phyloP scores from a whole-genome alignment of 1,140 invertebrate species.

The Drosophila azteca region DNA sequence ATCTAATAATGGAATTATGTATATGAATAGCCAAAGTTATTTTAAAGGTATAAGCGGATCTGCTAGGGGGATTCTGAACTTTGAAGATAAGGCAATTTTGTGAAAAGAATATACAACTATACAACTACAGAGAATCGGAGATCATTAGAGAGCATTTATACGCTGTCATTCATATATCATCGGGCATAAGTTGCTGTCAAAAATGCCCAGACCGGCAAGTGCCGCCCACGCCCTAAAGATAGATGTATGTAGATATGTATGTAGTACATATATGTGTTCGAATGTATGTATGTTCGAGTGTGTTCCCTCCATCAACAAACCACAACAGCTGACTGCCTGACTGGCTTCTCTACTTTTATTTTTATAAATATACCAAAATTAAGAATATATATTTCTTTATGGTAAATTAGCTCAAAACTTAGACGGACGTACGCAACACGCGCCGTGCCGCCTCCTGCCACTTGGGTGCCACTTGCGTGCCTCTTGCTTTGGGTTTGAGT shows the following conservation, averaged over 20 bases:
- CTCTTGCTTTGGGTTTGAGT: too few species aligned
- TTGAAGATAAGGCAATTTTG: too few species aligned
- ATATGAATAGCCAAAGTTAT: too few species aligned
- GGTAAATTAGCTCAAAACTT: slow-evolving; percentile 53
- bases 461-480: too few species aligned
- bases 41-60: too few species aligned
- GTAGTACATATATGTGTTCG: slow-evolving; percentile 30
- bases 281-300: not conserved
- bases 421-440: not conserved
- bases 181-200: slow-evolving; percentile 35
- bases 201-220: slow-evolving; percentile 35
- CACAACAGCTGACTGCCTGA: slow-evolving; percentile 70
- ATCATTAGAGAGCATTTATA: slow-evolving; percentile 10
- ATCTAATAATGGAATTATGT: too few species aligned
- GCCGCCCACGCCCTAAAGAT: slow-evolving; percentile 49
- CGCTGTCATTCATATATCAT: slow-evolving; percentile 46
- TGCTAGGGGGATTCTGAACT: too few species aligned
- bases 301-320: slow-evolving; percentile 38
- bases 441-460: too few species aligned
- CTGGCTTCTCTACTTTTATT: slow-evolving; percentile 41
- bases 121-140: not conserved
- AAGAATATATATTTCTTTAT: slow-evolving; percentile 56
- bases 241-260: slow-evolving; percentile 8
- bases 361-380: slow-evolving; percentile 65
- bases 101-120: too few species aligned